Percentiles rank a stretch among this genome's conserved stretches.
These are phyloP conservation scores for Cyclophora punctaria DNA, from an alignment of 2,888 invertebrate genomes.

Conservation along the genomic window DNA sequence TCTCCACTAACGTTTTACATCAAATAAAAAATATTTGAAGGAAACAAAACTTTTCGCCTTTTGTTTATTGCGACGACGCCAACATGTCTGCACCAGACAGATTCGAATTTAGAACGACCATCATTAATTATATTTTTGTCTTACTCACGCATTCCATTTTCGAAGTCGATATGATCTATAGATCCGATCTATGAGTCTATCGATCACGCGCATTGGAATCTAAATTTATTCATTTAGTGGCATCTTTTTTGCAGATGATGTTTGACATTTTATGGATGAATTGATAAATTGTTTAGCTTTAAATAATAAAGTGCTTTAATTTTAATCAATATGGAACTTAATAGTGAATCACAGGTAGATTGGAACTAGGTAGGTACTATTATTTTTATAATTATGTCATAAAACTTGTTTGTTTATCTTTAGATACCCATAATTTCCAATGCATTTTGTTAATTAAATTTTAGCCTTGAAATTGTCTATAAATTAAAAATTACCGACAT, in stretches of 20 bases:
- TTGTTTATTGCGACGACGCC: conserved; percentile 72
- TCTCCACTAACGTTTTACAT: conserved; percentile 62
- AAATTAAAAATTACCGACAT: too few species aligned
- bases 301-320: conserved; percentile 26
- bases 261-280: conserved; percentile 40
- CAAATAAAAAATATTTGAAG: conserved; percentile 46
- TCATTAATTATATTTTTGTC: conserved; percentile 76
- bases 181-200: conserved; percentile 71
- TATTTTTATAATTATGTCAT: too few species aligned
- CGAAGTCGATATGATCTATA: conserved; percentile 71
- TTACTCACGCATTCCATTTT: conserved; percentile 75
- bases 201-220: conserved; percentile 69
- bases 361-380: too few species aligned
- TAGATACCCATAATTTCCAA: too few species aligned
- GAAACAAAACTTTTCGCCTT: conserved; percentile 62
- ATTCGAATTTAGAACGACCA: conserved; percentile 67
- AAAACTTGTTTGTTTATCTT: too few species aligned
- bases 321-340: too few species aligned
- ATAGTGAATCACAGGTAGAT: too few species aligned
- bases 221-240: conserved; percentile 72
- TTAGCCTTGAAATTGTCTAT: too few species aligned
- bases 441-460: too few species aligned
- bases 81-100: conserved; percentile 71
- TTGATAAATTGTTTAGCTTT: conserved; percentile 46
- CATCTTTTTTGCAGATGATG: conserved; percentile 65